These are phyloP conservation scores for Acronicta aceris DNA, from an alignment of 2,888 invertebrate genomes.

Conservation along the genomic window DNA sequence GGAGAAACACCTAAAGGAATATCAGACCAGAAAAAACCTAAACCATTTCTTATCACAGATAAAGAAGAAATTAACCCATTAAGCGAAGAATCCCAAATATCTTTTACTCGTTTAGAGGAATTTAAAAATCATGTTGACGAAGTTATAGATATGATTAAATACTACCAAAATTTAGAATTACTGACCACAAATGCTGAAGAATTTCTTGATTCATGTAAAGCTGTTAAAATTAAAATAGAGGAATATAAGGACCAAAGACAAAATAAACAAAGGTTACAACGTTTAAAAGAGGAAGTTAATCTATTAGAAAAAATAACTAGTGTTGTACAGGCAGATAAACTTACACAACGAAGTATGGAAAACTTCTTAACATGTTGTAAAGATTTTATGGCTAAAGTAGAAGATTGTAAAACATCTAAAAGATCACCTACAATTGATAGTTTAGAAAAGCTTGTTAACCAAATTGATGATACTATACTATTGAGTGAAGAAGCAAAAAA, in stretches of 20 bases:
- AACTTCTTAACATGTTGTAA: slow-evolving; percentile 60
- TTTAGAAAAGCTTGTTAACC: slow-evolving; percentile 43
- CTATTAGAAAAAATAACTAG: slow-evolving; percentile 54
- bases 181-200: slow-evolving; percentile 54
- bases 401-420: slow-evolving; percentile 35
- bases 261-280: slow-evolving; percentile 41
- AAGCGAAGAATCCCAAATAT: not conserved
- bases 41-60: not conserved
- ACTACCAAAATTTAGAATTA: slow-evolving; percentile 57
- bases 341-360: slow-evolving; percentile 51
- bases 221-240: slow-evolving; percentile 59
- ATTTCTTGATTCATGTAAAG: slow-evolving; percentile 59
- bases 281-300: slow-evolving; percentile 51
- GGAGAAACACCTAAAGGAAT: not conserved
- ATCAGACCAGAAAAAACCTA: slow-evolving; percentile 6
- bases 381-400: slow-evolving; percentile 60
- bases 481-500: slow-evolving; percentile 59
- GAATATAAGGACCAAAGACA: slow-evolving; percentile 23
- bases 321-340: slow-evolving; percentile 43
- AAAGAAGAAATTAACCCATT: not conserved
- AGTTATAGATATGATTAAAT: slow-evolving; percentile 55
- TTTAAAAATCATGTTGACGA: slow-evolving; percentile 59
- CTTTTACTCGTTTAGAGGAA: slow-evolving; percentile 34
- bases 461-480: slow-evolving; percentile 59
- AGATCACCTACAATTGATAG: slow-evolving; percentile 11